Evolutionary conservation across 2,797 vertebrate genomes (phyloP).

Genomic region (Odontamblyopus lacepedii): DNA sequence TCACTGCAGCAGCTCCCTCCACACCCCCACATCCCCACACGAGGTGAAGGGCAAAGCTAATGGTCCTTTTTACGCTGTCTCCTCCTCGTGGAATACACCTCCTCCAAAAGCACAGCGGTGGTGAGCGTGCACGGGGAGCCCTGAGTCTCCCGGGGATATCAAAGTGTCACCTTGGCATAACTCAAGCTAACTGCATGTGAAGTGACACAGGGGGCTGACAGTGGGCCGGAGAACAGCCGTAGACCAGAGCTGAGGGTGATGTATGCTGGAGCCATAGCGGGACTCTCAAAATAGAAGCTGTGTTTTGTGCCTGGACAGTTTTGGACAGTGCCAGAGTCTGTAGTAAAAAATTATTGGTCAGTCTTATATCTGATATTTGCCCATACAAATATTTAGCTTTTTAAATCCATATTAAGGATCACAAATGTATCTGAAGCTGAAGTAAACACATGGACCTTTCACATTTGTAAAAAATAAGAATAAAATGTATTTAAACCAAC

Average conservation of each 20-base stretch:
- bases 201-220: background rate
- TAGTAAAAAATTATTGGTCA: too few relatives aligned
- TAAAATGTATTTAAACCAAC: too few relatives aligned
- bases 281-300: background rate
- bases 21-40: background rate
- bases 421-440: too few relatives aligned
- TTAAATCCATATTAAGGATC: too few relatives aligned
- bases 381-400: too few relatives aligned
- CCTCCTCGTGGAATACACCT: background rate
- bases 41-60: slow-evolving; percentile 35
- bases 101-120: background rate
- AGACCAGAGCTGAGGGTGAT: background rate
- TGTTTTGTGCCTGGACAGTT: background rate
- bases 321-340: background rate
- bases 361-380: too few relatives aligned
- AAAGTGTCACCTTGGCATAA: slow-evolving; percentile 5
- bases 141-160: background rate
- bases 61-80: background rate
- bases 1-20: background rate
- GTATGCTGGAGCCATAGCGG: background rate
- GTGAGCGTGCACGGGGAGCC: background rate
- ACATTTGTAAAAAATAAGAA: too few relatives aligned
- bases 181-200: background rate
- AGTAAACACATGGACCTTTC: too few relatives aligned
- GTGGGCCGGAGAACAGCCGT: background rate